Percentiles rank a stretch among this genome's conserved stretches.
Evolutionary conservation across 2,113 vertebrate species (phyloP).

Genomic region (Gymnarchus niloticus): DNA sequence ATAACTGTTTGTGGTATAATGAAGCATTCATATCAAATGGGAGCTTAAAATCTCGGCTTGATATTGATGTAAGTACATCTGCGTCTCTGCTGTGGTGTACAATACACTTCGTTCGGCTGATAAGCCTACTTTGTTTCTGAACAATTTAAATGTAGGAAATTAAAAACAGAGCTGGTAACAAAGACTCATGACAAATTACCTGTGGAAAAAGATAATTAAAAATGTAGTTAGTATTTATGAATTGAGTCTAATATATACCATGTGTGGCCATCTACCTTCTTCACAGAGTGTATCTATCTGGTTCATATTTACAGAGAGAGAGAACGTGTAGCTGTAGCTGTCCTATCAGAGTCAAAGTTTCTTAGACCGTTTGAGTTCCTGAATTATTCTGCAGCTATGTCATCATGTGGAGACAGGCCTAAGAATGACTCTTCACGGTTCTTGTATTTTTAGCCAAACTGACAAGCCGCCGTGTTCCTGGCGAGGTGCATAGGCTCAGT

Average conservation of each 20-base stretch:
- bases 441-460: slow-evolving; percentile 18
- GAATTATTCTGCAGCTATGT: slow-evolving; percentile 1
- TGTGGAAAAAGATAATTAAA: neutral
- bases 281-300: neutral
- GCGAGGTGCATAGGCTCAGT: neutral
- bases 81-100: neutral
- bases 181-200: neutral
- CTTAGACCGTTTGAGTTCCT: slow-evolving; percentile 10
- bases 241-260: neutral
- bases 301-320: neutral
- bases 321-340: neutral
- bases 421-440: slow-evolving; percentile 18
- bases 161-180: neutral
- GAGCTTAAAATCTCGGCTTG: too few species aligned
- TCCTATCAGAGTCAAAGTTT: slow-evolving; percentile 2
- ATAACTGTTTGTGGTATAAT: neutral
- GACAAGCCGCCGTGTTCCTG: neutral
- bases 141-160: neutral
- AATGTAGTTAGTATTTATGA: neutral
- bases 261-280: neutral
- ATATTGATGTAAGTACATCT: neutral
- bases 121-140: neutral
- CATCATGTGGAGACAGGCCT: slow-evolving; percentile 18
- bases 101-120: neutral
- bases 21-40: neutral